Evolutionary conservation across 2,888 invertebrate genomes (phyloP).

Genomic region (Plagiodera versicolora): DNA sequence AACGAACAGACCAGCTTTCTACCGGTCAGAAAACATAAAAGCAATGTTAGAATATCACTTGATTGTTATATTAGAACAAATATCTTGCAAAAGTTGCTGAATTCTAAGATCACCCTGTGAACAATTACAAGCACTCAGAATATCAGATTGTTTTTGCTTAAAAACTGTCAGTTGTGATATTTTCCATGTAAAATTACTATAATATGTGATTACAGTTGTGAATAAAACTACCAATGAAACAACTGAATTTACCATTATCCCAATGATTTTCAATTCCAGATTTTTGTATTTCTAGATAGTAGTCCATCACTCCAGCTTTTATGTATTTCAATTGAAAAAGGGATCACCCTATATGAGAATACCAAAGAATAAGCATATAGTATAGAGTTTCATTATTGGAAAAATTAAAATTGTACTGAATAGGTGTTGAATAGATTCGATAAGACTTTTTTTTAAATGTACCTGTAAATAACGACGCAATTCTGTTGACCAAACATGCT

Average conservation of each 20-base stretch:
- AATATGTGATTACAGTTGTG: conserved; percentile 34
- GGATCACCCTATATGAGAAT: conserved; percentile 20
- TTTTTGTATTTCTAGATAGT: conserved; percentile 23
- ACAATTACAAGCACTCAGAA: conserved; percentile 1
- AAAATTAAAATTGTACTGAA: conserved; percentile 13
- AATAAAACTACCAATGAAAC: conserved; percentile 25
- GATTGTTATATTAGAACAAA: too few species aligned
- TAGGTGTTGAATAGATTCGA: conserved; percentile 30
- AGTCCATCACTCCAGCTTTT: conserved; percentile 25
- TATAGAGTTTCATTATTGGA: conserved; percentile 30
- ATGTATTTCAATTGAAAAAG: conserved; percentile 21
- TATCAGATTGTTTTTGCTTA: neutral
- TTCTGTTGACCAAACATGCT: conserved; percentile 13
- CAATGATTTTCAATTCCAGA: conserved; percentile 2
- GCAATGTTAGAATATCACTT: too few species aligned
- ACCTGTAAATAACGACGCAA: conserved; percentile 26
- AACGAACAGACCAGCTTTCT: too few species aligned
- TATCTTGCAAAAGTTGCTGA: too few species aligned
- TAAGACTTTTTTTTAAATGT: conserved; percentile 33
- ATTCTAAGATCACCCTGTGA: neutral
- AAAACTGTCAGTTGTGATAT: conserved; percentile 25
- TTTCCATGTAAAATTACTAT: conserved; percentile 27
- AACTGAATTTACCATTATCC: conserved; percentile 4
- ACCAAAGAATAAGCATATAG: conserved; percentile 26
- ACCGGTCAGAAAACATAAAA: too few species aligned